A percentile compares a stretch with the other conserved stretches of the same genome.
Evolutionary conservation across 2,113 vertebrate species (phyloP).

Genomic region (Tautogolabrus adspersus): DNA sequence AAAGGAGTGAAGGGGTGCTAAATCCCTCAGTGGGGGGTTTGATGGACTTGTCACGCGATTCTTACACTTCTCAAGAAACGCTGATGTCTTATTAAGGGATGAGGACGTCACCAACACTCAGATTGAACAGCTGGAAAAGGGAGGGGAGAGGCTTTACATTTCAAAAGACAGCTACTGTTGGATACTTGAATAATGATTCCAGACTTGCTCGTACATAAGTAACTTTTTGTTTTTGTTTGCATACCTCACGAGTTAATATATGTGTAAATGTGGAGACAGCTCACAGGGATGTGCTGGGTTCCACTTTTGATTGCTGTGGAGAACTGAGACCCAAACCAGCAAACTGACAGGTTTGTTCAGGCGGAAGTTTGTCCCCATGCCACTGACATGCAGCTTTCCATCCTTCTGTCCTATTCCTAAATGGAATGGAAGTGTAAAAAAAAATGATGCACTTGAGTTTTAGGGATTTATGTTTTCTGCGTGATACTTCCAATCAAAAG

Average conservation of each 20-base stretch:
- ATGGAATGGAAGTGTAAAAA: too few relatives aligned
- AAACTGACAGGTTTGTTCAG: too few relatives aligned
- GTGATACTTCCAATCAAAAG: too few relatives aligned
- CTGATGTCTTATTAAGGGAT: conserved; percentile 58
- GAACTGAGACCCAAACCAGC: too few relatives aligned
- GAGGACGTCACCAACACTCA: conserved; percentile 23
- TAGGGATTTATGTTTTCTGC: too few relatives aligned
- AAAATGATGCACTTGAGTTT: too few relatives aligned
- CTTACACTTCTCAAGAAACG: conserved; percentile 45
- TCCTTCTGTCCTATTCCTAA: too few relatives aligned
- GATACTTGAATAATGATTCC: conserved; percentile 16
- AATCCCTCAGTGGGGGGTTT: conserved; percentile 52
- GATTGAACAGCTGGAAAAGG: conserved; percentile 24
- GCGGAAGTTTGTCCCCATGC: too few relatives aligned
- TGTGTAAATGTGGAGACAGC: neutral
- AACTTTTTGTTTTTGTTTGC: neutral
- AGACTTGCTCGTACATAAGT: conserved; percentile 27
- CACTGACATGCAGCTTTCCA: too few relatives aligned
- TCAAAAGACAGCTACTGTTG: conserved; percentile 29
- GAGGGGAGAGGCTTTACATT: conserved; percentile 43
- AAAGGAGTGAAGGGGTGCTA: conserved; percentile 37
- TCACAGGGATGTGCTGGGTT: neutral
- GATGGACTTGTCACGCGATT: conserved; percentile 57
- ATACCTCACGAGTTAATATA: neutral
- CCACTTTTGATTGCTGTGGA: neutral